Percentiles rank a stretch among this genome's conserved stretches.
Conservation (phyloP, 1,140 invertebrate species). For the Diachasma alloeum region DNA sequence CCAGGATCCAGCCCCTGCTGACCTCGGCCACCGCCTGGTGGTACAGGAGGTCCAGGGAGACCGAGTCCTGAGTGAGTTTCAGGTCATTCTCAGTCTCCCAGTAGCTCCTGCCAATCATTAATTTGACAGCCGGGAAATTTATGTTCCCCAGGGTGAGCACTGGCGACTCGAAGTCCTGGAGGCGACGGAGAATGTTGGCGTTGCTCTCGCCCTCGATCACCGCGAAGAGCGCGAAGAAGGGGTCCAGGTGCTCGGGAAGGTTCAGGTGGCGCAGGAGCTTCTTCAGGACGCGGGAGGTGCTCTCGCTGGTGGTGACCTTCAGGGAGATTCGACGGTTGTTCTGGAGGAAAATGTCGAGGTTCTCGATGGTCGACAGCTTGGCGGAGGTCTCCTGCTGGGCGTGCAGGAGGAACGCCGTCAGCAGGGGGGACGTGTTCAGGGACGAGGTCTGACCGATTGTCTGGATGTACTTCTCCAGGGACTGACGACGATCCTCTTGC, state of each 20-base stretch:
- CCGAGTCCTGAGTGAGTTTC: slow-evolving; percentile 79
- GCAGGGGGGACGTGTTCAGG: slow-evolving; percentile 79
- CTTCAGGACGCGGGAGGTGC: slow-evolving; percentile 82
- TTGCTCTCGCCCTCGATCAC: slow-evolving; percentile 78
- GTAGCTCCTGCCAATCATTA: slow-evolving; percentile 70
- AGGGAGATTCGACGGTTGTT: slow-evolving; percentile 86
- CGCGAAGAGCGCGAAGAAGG: slow-evolving; percentile 90
- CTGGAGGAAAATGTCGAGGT: slow-evolving; percentile 84
- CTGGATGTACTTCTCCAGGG: slow-evolving; percentile 94
- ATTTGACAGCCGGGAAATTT: slow-evolving; percentile 40
- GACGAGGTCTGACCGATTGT: slow-evolving; percentile 86
- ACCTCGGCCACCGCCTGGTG: slow-evolving; percentile 87
- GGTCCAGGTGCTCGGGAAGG: slow-evolving; percentile 77
- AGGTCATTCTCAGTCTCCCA: slow-evolving; percentile 89
- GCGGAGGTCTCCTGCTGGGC: slow-evolving; percentile 89
- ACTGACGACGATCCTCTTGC: slow-evolving; percentile 85
- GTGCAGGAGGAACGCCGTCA: slow-evolving; percentile 87
- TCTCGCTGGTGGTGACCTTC: slow-evolving; percentile 82
- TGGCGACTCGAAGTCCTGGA: slow-evolving; percentile 96
- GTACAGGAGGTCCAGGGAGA: slow-evolving; percentile 88
- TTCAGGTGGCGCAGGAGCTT: slow-evolving; percentile 81
- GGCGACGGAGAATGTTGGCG: slow-evolving; percentile 79
- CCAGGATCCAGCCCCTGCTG: slow-evolving; percentile 83
- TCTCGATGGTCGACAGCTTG: slow-evolving; percentile 75
- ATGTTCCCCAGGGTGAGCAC: slow-evolving; percentile 84